phyloP scores from a whole-genome alignment of 2,797 vertebrate species.

The Clarias laeviceps region DNA sequence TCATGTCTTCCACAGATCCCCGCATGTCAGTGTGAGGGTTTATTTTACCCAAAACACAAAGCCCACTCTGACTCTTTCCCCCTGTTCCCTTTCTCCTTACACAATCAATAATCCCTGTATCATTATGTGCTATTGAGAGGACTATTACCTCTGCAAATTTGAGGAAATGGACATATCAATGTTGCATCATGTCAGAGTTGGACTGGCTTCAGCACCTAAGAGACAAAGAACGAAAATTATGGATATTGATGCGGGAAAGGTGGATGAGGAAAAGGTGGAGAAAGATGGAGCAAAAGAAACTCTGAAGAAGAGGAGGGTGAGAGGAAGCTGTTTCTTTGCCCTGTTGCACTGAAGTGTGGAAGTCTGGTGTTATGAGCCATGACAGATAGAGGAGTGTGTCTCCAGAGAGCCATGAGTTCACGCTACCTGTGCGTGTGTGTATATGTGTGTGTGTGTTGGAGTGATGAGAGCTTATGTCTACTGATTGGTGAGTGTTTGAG shows the following conservation, averaged over 20 bases:
- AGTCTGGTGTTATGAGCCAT: conserved; percentile 61
- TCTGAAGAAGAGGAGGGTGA: conserved; percentile 10
- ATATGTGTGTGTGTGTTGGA: conserved; percentile 25
- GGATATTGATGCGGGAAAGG: conserved; percentile 9
- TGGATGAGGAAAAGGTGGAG: not conserved
- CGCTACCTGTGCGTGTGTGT: conserved; percentile 54
- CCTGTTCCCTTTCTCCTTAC: conserved; percentile 29
- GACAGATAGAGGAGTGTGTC: conserved; percentile 69
- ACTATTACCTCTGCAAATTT: conserved; percentile 56
- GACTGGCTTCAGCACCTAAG: conserved; percentile 6
- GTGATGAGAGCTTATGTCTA: conserved; percentile 18
- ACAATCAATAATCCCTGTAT: conserved; percentile 53
- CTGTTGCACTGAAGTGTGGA: conserved; percentile 46
- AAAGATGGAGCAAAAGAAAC: conserved; percentile 11
- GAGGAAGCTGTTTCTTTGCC: conserved; percentile 21
- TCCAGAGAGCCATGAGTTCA: conserved; percentile 70
- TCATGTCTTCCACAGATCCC: conserved; percentile 45
- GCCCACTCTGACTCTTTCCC: conserved; percentile 22
- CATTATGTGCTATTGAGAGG: conserved; percentile 49
- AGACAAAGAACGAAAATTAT: conserved; percentile 10
- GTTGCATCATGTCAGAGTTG: conserved; percentile 42
- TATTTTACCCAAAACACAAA: conserved; percentile 43
- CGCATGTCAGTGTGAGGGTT: conserved; percentile 50
- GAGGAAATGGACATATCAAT: conserved; percentile 59
- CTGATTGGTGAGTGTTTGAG: conserved; percentile 34